phyloP scores from a whole-genome alignment of 2,888 invertebrate species.

The Drosophila falleni region DNA sequence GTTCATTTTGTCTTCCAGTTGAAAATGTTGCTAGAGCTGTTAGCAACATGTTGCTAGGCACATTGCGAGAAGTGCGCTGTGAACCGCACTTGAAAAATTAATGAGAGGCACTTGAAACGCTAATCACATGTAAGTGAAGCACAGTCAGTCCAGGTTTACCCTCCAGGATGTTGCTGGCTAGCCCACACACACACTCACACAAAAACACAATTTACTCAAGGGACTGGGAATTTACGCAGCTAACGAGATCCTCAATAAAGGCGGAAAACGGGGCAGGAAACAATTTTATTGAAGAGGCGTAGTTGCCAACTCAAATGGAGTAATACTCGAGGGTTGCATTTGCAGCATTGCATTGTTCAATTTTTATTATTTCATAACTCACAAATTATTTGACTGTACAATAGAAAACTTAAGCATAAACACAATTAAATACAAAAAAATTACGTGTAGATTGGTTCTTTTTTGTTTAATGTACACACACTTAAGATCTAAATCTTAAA shows the following conservation, averaged over 20 bases:
- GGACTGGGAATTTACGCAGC: slow-evolving; percentile 40
- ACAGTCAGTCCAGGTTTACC: slow-evolving; percentile 37
- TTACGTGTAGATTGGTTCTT: slow-evolving; percentile 28
- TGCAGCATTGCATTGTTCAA: slow-evolving; percentile 50
- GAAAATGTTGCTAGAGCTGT: slow-evolving; percentile 14
- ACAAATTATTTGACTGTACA: slow-evolving; percentile 47
- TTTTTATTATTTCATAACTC: slow-evolving; percentile 47
- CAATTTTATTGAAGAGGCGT: slow-evolving; percentile 46
- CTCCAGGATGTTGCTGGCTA: slow-evolving; percentile 34
- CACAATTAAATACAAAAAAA: slow-evolving; percentile 34
- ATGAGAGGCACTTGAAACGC: slow-evolving; percentile 74
- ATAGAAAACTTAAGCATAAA: slow-evolving; percentile 58
- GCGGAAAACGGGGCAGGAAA: slow-evolving; percentile 33
- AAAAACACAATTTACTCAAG: slow-evolving; percentile 6
- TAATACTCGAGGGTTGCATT: slow-evolving; percentile 53
- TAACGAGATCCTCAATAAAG: slow-evolving; percentile 8
- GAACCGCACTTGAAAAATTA: slow-evolving; percentile 74
- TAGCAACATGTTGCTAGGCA: slow-evolving; percentile 55
- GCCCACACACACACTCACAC: slow-evolving; percentile 11
- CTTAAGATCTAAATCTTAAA: slow-evolving; percentile 32
- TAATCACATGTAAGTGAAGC: slow-evolving; percentile 75
- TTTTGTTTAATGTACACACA: slow-evolving; percentile 11
- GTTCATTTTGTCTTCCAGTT: background rate
- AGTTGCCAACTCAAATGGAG: slow-evolving; percentile 8
- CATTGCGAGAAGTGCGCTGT: slow-evolving; percentile 38